These are phyloP conservation scores for Promerops cafer DNA, from an alignment of 2,113 vertebrate species.

Conservation along the genomic window DNA sequence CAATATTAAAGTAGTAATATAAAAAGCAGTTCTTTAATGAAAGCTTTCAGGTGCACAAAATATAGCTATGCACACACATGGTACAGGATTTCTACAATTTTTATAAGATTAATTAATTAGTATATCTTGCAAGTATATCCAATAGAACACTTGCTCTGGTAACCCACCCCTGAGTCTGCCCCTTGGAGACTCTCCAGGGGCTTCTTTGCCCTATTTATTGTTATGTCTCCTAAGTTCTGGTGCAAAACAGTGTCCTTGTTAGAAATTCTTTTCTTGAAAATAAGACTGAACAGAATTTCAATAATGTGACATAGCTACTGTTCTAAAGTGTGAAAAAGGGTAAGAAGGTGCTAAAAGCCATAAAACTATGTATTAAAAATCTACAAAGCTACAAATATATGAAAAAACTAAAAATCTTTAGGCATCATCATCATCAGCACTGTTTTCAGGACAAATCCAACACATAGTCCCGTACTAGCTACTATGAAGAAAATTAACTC, in stretches of 20 bases:
- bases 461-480: background rate
- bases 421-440: background rate
- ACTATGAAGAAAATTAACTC: background rate
- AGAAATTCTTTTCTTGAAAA: background rate
- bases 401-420: background rate
- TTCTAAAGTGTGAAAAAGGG: background rate
- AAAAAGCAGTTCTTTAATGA: too few relatives aligned
- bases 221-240: background rate
- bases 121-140: background rate
- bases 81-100: background rate
- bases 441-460: background rate
- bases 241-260: background rate
- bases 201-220: background rate
- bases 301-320: background rate
- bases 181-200: background rate
- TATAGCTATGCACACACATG: background rate
- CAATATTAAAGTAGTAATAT: too few relatives aligned
- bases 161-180: background rate
- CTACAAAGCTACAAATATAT: background rate
- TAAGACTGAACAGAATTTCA: background rate
- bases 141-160: background rate
- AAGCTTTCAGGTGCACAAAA: background rate
- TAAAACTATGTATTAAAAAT: background rate
- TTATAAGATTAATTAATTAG: background rate
- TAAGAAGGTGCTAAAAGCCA: background rate